These are phyloP conservation scores for Sarcophaga bullata DNA, from an alignment of 1,140 invertebrate species.

Conservation along the genomic window DNA sequence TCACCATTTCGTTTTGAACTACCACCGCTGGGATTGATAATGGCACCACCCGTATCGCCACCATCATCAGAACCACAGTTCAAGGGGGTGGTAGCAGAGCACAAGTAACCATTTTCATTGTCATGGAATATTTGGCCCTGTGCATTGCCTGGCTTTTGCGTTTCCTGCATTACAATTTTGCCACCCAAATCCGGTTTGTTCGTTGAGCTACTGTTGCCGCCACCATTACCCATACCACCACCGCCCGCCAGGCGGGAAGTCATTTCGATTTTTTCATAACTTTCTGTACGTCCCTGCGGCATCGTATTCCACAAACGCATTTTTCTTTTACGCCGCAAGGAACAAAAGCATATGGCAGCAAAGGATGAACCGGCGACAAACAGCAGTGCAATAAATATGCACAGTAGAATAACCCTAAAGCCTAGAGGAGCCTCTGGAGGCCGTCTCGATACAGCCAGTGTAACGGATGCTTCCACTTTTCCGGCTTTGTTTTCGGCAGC, in stretches of 20 bases:
- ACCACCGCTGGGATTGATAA: conserved; percentile 62
- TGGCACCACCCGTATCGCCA: conserved; percentile 50
- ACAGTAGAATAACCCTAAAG: conserved; percentile 69
- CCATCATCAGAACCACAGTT: conserved; percentile 47
- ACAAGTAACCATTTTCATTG: conserved; percentile 54
- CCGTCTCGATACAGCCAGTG: conserved; percentile 72
- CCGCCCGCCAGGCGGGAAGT: conserved; percentile 56
- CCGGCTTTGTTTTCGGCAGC: conserved; percentile 82
- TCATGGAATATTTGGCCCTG: conserved; percentile 56
- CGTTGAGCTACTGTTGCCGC: conserved; percentile 37
- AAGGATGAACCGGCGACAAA: conserved; percentile 71
- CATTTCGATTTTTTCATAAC: conserved; percentile 81
- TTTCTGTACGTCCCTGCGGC: conserved; percentile 69
- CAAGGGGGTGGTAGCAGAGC: conserved; percentile 54
- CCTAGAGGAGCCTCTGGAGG: conserved; percentile 67
- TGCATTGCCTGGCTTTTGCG: conserved; percentile 44
- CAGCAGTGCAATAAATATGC: conserved; percentile 70
- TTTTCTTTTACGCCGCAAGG: conserved; percentile 66
- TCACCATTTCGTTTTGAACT: conserved; percentile 70
- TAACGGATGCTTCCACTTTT: conserved; percentile 75
- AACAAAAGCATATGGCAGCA: conserved; percentile 71
- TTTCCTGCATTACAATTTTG: conserved; percentile 56
- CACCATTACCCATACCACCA: conserved; percentile 63
- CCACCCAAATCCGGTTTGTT: conserved; percentile 62
- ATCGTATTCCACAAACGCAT: conserved; percentile 64